phyloP scores from a whole-genome alignment of 2,113 vertebrate genomes.

The Menura novaehollandiae region DNA sequence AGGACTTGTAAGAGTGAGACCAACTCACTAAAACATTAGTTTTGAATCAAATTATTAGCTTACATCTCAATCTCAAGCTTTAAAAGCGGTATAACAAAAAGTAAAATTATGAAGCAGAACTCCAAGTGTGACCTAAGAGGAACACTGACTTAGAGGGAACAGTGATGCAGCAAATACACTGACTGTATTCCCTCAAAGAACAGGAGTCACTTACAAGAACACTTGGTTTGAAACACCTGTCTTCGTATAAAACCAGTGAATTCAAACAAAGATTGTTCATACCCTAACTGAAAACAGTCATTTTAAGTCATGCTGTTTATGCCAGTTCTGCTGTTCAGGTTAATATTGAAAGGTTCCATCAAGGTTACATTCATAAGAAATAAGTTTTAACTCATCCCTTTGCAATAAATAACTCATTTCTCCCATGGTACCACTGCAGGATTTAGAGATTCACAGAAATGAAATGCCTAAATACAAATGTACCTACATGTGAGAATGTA shows the following conservation, averaged over 20 bases:
- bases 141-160: not conserved
- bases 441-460: not conserved
- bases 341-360: not conserved
- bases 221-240: not conserved
- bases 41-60: not conserved
- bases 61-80: not conserved
- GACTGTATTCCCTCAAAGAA: not conserved
- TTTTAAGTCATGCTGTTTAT: not conserved
- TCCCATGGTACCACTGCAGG: not conserved
- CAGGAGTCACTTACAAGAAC: not conserved
- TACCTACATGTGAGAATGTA: not conserved
- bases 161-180: not conserved
- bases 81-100: not conserved
- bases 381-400: not conserved
- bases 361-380: not conserved
- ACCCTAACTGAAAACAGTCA: not conserved
- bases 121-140: not conserved
- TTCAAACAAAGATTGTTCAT: not conserved
- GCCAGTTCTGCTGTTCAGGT: not conserved
- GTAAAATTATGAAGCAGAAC: not conserved
- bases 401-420: not conserved
- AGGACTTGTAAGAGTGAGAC: not conserved
- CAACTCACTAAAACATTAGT: not conserved
- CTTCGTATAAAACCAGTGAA: not conserved
- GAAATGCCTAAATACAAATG: not conserved